These are phyloP conservation scores for Sardinella longiceps DNA, from an alignment of 2,797 vertebrate species.

Conservation along the genomic window DNA sequence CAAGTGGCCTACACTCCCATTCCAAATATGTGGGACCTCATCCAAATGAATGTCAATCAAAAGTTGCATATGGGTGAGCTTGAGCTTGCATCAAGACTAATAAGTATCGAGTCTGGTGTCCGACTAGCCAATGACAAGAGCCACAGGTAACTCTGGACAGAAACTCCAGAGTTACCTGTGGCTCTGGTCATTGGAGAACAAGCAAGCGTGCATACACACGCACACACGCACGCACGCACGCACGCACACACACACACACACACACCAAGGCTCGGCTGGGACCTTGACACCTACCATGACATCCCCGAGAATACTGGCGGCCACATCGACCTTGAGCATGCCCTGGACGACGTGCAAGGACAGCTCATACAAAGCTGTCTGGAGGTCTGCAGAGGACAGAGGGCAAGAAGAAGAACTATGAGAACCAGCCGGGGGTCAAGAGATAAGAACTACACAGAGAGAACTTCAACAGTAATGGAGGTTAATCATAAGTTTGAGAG, in stretches of 20 bases:
- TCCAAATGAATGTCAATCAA: not conserved
- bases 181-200: no score
- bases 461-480: no score
- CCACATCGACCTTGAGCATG: slow-evolving; percentile 92
- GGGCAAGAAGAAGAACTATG: slow-evolving; percentile 9
- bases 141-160: not conserved
- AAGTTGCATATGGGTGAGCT: not conserved
- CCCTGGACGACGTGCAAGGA: slow-evolving; percentile 93
- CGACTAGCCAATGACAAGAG: not conserved
- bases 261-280: not conserved
- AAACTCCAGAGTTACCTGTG: no score
- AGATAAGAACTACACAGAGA: not conserved
- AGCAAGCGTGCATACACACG: not conserved
- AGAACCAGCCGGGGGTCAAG: not conserved
- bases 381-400: slow-evolving; percentile 79
- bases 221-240: not conserved
- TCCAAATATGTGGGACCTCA: not conserved
- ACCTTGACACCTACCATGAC: slow-evolving; percentile 80
- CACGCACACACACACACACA: not conserved
- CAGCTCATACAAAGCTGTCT: slow-evolving; percentile 92
- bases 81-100: not conserved
- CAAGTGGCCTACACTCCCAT: not conserved
- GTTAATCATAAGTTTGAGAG: not conserved
- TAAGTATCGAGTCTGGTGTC: no score
- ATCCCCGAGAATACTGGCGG: slow-evolving; percentile 86